These are phyloP conservation scores for Rousettus madagascariensis DNA, from an alignment of 2,797 vertebrate genomes.

Conservation along the genomic window DNA sequence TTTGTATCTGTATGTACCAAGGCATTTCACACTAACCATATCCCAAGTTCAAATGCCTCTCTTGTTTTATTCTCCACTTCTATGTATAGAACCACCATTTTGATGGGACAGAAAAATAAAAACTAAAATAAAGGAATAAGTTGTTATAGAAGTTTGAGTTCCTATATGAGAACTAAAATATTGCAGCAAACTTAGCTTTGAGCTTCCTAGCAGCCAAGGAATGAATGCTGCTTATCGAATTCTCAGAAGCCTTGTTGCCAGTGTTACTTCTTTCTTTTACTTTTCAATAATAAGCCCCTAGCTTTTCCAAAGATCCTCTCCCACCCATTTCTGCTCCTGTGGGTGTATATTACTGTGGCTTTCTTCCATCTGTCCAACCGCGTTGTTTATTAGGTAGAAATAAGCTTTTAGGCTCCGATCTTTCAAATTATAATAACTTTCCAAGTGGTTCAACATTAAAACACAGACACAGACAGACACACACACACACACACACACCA, in stretches of 20 bases:
- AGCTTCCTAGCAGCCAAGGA: conserved; percentile 18
- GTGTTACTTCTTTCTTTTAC: not conserved
- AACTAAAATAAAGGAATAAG: not conserved
- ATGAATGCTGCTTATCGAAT: not conserved
- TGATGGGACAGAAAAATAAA: not conserved
- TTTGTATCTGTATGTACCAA: not conserved
- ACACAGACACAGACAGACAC: not conserved
- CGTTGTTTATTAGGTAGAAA: conserved; percentile 40
- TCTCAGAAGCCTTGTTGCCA: not conserved
- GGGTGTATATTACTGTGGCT: not conserved
- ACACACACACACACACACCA: not conserved
- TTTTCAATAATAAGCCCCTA: not conserved
- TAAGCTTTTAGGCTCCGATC: not conserved
- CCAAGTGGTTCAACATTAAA: not conserved
- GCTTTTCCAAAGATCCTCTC: conserved; percentile 11
- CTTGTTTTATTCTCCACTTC: not conserved
- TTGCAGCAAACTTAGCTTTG: not conserved
- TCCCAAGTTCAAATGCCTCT: not conserved
- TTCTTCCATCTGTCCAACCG: conserved; percentile 38
- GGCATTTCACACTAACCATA: not conserved
- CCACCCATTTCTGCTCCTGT: conserved; percentile 33
- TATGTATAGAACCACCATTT: not conserved
- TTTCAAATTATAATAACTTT: conserved; percentile 30
- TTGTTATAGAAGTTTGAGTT: not conserved
- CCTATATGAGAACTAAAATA: not conserved